Evolutionary conservation across 92 coral and sea anemone species (phyloP), one percentile per base, ranked within the genome.

Genomic region (Siderastrea radians): DNA sequence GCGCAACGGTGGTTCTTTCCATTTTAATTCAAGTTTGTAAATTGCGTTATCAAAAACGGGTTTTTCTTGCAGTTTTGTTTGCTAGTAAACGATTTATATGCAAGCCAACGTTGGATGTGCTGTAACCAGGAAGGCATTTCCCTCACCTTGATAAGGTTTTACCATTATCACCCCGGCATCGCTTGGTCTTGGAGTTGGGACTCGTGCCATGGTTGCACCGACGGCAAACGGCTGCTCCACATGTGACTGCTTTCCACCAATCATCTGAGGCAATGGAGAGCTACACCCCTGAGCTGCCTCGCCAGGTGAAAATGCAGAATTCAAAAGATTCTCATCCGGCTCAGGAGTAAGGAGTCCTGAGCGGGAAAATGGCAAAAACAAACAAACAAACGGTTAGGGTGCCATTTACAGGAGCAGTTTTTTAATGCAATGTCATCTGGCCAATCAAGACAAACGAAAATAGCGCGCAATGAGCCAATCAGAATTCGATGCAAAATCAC

Each of bases 121-220:
- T 63, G 70, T 47, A 3, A 19, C 38, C 47, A 38, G 6, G 10
- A 14, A 49, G 8, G 17, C 7, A 9, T 47, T 47, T 60, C 16
- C 17, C 54, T 84, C 51, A 72, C 84, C 90, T 63, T 53, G 59
- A 66, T 63, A 90, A 15, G 94, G 88, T 57, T 82, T 81, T 38
- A 86, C 94, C 60, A 88, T 52, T 45, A 91, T 82, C 0, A 76
- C 6, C 13, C 58, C 72, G 52, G 72, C 46, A 59, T 82, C 52
- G 12, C 49, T 61, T 57, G 89, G 80, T 82, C 79, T 86, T 3
- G 86, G 77, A 0, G 77, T 82, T 12, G 86, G 48, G 26, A 47
- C 70, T 45, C 78, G 78, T 45, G 69, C 13, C 43, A 59, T 47
- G 4, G 54, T 4, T 45, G 49, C 47, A 6, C 46, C 44, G 66